These are phyloP conservation scores for Mormyrus iriodes DNA, from an alignment of 2,113 vertebrate genomes.

Conservation along the genomic window DNA sequence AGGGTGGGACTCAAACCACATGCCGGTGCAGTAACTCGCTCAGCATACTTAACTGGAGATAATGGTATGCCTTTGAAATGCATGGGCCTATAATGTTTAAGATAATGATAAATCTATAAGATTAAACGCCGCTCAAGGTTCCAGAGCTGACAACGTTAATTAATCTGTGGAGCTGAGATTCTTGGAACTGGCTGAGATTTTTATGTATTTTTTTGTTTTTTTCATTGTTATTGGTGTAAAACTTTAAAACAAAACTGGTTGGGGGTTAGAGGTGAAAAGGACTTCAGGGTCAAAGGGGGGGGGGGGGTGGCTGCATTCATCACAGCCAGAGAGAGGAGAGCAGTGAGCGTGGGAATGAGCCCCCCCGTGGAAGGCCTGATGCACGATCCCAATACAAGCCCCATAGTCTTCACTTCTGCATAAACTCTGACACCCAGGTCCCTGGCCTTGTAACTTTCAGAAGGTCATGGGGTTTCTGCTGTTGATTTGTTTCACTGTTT, in stretches of 20 bases:
- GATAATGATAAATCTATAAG: background rate
- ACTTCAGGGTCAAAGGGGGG: background rate
- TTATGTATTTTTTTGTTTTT: background rate
- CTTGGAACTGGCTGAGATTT: background rate
- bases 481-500: background rate
- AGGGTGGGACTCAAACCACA: background rate
- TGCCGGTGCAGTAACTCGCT: too few relatives aligned
- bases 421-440: background rate
- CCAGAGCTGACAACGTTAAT: background rate
- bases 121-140: background rate
- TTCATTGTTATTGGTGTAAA: background rate
- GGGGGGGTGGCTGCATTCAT: background rate
- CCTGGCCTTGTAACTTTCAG: background rate
- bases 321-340: constrained; percentile 16
- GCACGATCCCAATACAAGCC: background rate
- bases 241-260: background rate
- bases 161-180: background rate
- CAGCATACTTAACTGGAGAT: background rate
- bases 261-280: background rate
- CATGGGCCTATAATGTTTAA: background rate
- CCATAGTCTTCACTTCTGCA: background rate
- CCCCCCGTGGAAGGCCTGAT: background rate
- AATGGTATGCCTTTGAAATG: background rate
- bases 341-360: constrained; percentile 23
- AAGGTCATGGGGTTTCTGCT: background rate